Conservation (phyloP, 2,113 vertebrate species). For the Caretta caretta region DNA sequence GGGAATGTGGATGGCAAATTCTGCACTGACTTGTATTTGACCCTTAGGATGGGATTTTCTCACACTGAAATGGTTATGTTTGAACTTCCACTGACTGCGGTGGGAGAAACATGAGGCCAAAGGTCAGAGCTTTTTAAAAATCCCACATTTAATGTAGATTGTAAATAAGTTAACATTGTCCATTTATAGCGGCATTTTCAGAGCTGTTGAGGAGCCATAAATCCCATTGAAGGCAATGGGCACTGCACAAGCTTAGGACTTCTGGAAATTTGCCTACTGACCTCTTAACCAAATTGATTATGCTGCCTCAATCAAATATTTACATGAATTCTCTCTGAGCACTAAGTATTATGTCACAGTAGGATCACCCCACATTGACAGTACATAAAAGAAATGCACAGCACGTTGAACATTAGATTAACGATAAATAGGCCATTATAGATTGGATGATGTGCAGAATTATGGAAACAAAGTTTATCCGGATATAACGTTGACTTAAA, state of each 20-base stretch:
- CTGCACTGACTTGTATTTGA: background rate
- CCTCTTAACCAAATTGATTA: background rate
- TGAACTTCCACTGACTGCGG: background rate
- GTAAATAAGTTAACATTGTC: background rate
- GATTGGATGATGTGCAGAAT: background rate
- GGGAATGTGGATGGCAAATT: background rate
- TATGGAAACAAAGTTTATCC: background rate
- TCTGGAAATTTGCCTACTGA: background rate
- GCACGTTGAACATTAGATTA: background rate
- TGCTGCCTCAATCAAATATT: background rate
- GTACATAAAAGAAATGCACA: background rate
- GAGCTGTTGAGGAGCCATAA: background rate
- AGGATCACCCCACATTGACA: background rate
- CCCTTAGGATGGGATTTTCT: background rate
- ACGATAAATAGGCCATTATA: background rate
- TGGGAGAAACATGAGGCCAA: background rate
- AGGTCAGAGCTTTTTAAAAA: background rate
- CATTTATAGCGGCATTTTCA: background rate
- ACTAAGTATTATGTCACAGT: background rate
- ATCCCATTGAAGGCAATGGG: background rate
- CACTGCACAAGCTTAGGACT: background rate
- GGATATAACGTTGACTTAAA: background rate
- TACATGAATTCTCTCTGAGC: fast-evolving
- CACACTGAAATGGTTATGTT: background rate
- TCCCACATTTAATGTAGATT: background rate